Evolutionary conservation across 2,113 vertebrate species (phyloP).

Genomic region (Dasypus novemcinctus): DNA sequence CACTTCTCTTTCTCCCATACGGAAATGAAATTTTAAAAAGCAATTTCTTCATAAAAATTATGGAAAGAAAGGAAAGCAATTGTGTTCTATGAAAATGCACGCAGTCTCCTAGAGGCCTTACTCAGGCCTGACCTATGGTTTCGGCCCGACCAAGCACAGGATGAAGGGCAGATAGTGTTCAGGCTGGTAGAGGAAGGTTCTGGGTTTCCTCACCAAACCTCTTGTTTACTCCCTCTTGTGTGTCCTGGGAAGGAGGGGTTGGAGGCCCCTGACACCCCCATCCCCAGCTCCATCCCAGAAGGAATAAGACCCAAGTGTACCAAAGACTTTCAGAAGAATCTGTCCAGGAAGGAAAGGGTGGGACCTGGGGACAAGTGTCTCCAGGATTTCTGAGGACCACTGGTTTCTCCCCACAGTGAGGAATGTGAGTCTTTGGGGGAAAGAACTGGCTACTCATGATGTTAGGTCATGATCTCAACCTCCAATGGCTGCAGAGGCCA

Average conservation of each 20-base stretch:
- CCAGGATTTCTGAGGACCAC: no score
- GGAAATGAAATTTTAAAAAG: background rate
- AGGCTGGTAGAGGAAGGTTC: background rate
- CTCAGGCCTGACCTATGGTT: background rate
- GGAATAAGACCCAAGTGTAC: background rate
- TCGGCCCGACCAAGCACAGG: no score
- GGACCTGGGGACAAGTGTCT: no score
- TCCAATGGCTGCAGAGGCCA: no score
- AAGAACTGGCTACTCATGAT: no score
- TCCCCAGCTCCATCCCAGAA: background rate
- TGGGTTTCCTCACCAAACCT: background rate
- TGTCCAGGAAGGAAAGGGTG: background rate
- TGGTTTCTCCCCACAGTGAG: no score
- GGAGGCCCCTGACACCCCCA: no score
- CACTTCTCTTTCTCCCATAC: background rate
- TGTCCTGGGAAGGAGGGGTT: background rate
- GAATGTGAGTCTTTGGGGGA: no score
- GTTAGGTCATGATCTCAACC: no score
- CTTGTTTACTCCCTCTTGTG: background rate
- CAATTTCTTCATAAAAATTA: background rate
- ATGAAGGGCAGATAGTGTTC: background rate
- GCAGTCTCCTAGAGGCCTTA: background rate
- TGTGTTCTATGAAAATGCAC: background rate
- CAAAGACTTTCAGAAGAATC: background rate
- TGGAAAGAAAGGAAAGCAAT: background rate